Evolutionary conservation across 2,797 vertebrate species (phyloP).

Genomic region (Gambelia wislizenii): DNA sequence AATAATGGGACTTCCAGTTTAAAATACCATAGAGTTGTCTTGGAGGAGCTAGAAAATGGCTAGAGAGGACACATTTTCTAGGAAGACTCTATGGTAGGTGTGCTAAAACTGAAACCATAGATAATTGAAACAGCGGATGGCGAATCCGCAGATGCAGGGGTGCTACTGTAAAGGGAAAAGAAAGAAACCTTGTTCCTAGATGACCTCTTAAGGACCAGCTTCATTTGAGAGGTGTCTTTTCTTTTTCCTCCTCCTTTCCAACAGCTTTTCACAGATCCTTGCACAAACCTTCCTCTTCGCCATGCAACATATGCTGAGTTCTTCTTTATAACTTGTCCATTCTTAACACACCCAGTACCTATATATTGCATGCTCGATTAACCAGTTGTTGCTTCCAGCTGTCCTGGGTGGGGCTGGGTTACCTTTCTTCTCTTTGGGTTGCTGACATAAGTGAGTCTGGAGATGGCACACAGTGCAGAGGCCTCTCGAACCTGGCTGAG

Average conservation of each 20-base stretch:
- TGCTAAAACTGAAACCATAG: no score
- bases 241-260: background rate
- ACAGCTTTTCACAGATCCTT: background rate
- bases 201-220: background rate
- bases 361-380: slow-evolving; percentile 12
- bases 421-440: background rate
- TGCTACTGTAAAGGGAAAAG: no score
- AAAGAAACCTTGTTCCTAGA: background rate
- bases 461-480: background rate
- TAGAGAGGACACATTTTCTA: no score
- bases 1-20: no score
- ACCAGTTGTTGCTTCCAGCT: background rate
- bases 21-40: no score
- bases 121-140: no score
- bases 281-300: background rate
- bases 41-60: no score
- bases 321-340: background rate
- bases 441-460: background rate
- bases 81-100: no score
- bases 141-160: no score
- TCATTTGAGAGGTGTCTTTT: background rate
- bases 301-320: background rate
- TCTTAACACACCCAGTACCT: background rate
- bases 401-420: background rate
- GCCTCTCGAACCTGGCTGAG: background rate